Base-by-base conservation (phyloP, 2,113 vertebrate genomes). In the Strix uralensis region DNA sequence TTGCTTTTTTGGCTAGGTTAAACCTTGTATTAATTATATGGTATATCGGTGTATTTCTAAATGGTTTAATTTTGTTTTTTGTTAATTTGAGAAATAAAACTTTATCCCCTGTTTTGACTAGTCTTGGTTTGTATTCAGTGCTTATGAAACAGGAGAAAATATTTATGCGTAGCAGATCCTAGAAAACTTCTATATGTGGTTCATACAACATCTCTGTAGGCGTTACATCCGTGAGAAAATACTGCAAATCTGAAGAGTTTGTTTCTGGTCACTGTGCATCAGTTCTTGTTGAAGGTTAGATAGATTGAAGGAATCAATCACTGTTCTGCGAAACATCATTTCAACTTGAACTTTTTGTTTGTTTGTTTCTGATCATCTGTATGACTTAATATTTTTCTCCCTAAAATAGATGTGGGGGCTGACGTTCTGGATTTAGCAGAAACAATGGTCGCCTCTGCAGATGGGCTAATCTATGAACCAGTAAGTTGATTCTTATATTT, bases 401-500 rank as follows among this genome's bases (percentile, higher is more conserved):
- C 27, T 90, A 42, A 82, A 96, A 78, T 74, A 99, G 99, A 99
- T 98, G 98, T 99, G 26, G 99, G 99, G 49, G 99, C 99, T 65
- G 99, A 99, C 97, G 99, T 99, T 69, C 96, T 99, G 90, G 99
- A 99, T 97, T 98, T 99, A 89, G 99, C 99, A 83, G 99, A 99
- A 98, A 99, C 99, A 25, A 99, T 99, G 99, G 98, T 99, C 0
- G 97, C 98, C 44, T 98, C 99, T 59, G 99, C 99, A 74, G 99
- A 99, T 93, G 99, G 99, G 30, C 98, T 99, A 26, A 98, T 98
- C 95, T 99, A 99, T 96, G 99, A 99, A 97, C 98, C 99, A 89
- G 99, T 99, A 97, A 98, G 99, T 98, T 89, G 71, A 70, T 91
- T 92, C 30, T 90, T 89, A 65, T 21, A 17, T 90, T 86, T 77